Evolutionary conservation across 2,113 vertebrate species (phyloP).

Genomic region (Crotalus tigris): DNA sequence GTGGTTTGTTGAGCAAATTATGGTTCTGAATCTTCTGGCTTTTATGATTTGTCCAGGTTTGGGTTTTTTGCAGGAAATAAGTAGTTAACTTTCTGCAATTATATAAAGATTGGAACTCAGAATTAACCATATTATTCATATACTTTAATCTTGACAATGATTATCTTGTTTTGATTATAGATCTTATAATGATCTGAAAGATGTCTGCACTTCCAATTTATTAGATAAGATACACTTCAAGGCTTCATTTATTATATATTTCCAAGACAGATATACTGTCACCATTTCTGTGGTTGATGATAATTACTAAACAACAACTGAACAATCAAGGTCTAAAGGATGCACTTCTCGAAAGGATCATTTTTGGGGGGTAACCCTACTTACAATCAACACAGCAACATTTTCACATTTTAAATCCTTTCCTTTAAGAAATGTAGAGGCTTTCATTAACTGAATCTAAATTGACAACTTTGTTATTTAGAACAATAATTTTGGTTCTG

Average conservation of each 20-base stretch:
- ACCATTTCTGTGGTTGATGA: neutral
- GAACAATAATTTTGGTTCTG: neutral
- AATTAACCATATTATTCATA: neutral
- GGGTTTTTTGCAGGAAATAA: neutral
- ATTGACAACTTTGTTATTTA: neutral
- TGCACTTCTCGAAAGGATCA: neutral
- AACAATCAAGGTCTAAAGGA: neutral
- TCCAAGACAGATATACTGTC: neutral
- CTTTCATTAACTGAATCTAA: neutral
- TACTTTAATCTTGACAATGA: neutral
- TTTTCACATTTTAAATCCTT: neutral
- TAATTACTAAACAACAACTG: neutral
- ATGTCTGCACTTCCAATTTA: neutral
- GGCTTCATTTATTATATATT: neutral
- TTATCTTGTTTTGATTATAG: neutral
- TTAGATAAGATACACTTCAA: neutral
- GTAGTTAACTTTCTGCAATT: neutral
- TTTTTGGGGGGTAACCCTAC: neutral
- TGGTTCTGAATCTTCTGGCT: no score
- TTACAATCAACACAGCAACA: neutral
- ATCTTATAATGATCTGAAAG: neutral
- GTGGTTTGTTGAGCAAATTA: neutral
- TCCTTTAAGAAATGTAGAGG: neutral
- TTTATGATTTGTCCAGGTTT: neutral
- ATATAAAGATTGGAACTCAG: neutral